Base-by-base conservation (phyloP, 64 coral and sea anemone species). In the Hydrozoanthus tunicans region DNA sequence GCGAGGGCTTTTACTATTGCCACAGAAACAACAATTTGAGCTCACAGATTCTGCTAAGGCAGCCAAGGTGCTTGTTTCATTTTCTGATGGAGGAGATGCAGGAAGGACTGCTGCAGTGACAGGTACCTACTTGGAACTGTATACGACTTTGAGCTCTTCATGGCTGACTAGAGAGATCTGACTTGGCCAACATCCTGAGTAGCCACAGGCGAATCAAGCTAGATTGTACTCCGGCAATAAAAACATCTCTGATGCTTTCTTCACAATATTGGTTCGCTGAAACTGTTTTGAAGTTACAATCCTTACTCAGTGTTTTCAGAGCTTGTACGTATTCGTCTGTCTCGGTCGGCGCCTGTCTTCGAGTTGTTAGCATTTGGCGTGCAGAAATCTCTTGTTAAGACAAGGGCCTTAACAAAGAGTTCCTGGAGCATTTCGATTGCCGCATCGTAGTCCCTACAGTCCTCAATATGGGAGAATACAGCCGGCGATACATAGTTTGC, bases 401-500 rank as follows among this genome's bases (percentile, higher is more conserved):
- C 73, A 20, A 20, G 20, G 20, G 20, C 20, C 20, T 67, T 71
- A 10, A 88, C n/a, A 51, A 70, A 88, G 9, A 88, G 83, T 5
- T 64, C 25, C 56, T 73, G 25, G 53, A 88, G n/a, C 6, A 71
- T 88, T 70, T 67, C 63, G 11, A 88, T 88, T 14, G 83, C 83
- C 66, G 83, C 24, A 13, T 6, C 83, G 66, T 88, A 88, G 43
- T 88, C 83, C 3, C 65, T 13, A 27, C 63, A 88, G 2, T 88
- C 84, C 9, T 70, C 84, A 7, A 73, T 88, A 53, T 73, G 52
- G 17, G 3, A n/a, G 67, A 73, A 88, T 6, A 88, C 56, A 53
- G 62, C n/a, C 13, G 84, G 84, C 52, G 84, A 88, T 57, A 88
- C 62, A 20, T 88, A 72, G 12, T 89, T 89, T 73, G 85, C 85